Conservation (phyloP, 2,797 vertebrate genomes). For the Phalloptychus januarius region DNA sequence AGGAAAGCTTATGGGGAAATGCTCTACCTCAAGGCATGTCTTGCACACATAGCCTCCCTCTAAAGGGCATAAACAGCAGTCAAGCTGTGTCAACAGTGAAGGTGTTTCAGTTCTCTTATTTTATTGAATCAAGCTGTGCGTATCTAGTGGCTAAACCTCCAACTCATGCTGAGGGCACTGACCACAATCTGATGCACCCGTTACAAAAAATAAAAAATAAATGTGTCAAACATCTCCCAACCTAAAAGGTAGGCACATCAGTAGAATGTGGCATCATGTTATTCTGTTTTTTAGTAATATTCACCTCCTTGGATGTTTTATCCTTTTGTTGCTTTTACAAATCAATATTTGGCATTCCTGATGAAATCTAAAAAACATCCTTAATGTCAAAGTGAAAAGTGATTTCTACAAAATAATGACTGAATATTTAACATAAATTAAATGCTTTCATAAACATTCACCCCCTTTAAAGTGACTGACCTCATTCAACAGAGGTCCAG, state of each 20-base stretch:
- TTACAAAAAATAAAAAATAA: background rate
- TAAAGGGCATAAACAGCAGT: slow-evolving; percentile 10
- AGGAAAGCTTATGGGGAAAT: slow-evolving; percentile 28
- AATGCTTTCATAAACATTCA: background rate
- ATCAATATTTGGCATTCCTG: background rate
- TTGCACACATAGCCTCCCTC: background rate
- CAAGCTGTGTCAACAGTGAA: slow-evolving; percentile 11
- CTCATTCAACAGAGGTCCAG: background rate
- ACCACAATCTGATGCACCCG: background rate
- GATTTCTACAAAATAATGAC: background rate
- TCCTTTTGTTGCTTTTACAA: background rate
- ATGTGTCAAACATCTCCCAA: background rate
- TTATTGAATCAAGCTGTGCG: background rate
- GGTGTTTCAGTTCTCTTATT: background rate
- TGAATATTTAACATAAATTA: background rate
- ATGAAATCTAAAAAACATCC: background rate
- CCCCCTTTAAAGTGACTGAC: background rate
- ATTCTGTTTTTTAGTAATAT: background rate
- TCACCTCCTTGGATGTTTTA: background rate
- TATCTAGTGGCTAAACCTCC: background rate
- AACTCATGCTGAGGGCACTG: background rate
- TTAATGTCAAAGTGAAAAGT: background rate
- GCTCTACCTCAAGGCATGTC: slow-evolving; percentile 12
- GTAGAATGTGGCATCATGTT: background rate
- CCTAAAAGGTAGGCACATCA: background rate